Base-by-base conservation (phyloP, 2,888 invertebrate genomes). In the Dromius quadrimaculatus region DNA sequence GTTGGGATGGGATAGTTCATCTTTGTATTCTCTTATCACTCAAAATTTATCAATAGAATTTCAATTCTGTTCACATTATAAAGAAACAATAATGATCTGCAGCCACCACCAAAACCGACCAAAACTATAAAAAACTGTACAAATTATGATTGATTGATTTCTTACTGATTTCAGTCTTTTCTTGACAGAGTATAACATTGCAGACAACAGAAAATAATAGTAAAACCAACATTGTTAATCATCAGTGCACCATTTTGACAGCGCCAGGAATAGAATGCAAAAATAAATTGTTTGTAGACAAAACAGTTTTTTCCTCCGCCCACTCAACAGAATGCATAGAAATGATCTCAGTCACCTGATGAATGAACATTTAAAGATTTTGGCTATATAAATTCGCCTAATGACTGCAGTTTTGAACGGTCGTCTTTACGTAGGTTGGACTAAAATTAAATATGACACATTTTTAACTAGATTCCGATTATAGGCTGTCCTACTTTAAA, bases 231-330 rank as follows among this genome's bases (percentile, higher is more conserved):
- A 59, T 36, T 2, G 13, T 36, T 4, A 34, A n/a, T 59, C 36
- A 36, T 34, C 17, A 32, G 32, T 59, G 43, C 68, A 59, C 59
- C 66, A 66, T 68, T 62, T 43, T 68, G 68, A 68, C 68, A 59
- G 28, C 45, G 68, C 43, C 59, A 59, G 59, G 59, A 59, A 68
- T 68, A 68, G 22, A 43, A 17, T 23, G 17, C 43, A 59, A 68
- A 20, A 68, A 59, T 68, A 68, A 41, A 59, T 43, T 66, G 59
- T 59, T 68, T 64, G 19, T 20, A 68, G 68, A 68, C 68, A 68
- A 68, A 68, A 68, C 57, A 68, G 11, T 59, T 19, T 59, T 41
- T 68, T 59, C 59, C 34, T 6, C 38, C 59, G 45, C 59, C 68
- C 19, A 68, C 68, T 28, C 19, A 28, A 59, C 1, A 11, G 13